A percentile compares a stretch with the other conserved stretches of the same genome.
phyloP scores from a whole-genome alignment of 2,888 invertebrate species.

The Blera fallax region DNA sequence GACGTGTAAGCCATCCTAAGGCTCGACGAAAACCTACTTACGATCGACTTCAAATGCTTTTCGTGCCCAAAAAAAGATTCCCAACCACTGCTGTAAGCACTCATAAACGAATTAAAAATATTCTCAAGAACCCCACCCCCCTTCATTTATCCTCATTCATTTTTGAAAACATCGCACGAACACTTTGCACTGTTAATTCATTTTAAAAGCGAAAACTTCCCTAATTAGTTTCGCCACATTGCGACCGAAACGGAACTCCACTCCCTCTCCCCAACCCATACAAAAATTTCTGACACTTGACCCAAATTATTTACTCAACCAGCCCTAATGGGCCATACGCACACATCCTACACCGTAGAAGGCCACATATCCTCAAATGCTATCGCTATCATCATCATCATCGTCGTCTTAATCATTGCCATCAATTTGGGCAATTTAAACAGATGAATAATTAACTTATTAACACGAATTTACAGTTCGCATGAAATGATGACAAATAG shows the following conservation, averaged over 20 bases:
- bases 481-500: slow-evolving; percentile 46
- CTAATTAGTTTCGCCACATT: slow-evolving; percentile 46
- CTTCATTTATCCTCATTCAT: slow-evolving; percentile 4
- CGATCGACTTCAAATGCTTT: background rate
- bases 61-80: background rate
- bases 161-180: background rate
- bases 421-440: slow-evolving; percentile 68
- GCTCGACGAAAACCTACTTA: too few relatives aligned
- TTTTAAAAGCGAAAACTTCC: slow-evolving; percentile 2
- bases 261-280: background rate
- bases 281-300: slow-evolving; percentile 45
- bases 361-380: slow-evolving; percentile 7
- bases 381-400: slow-evolving; percentile 21
- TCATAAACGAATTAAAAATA: background rate
- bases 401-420: slow-evolving; percentile 38
- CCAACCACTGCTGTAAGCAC: background rate
- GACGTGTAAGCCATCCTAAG: too few relatives aligned
- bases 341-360: background rate
- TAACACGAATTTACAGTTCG: slow-evolving; percentile 65
- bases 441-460: slow-evolving; percentile 70
- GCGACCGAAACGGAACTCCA: background rate
- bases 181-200: background rate
- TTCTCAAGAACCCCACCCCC: background rate
- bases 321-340: slow-evolving; percentile 7
- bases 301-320: slow-evolving; percentile 42